phyloP scores from a whole-genome alignment of 2,797 vertebrate genomes.

The Falco rusticolus region DNA sequence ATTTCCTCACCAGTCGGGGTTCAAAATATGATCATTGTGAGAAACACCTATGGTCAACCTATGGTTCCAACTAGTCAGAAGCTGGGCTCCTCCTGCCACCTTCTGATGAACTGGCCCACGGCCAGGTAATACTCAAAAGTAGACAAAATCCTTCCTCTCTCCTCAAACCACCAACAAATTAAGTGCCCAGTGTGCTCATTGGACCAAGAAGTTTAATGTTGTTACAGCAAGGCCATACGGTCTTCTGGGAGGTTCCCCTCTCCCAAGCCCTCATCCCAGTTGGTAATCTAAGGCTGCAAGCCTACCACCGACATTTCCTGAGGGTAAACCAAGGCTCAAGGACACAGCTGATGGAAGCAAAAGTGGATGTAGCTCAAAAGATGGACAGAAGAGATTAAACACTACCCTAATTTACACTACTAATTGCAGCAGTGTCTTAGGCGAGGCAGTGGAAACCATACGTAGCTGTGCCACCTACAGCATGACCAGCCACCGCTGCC shows the following conservation, averaged over 20 bases:
- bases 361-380: background rate
- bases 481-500: rapidly evolving
- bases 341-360: background rate
- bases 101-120: background rate
- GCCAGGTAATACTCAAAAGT: background rate
- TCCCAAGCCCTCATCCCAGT: background rate
- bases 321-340: background rate
- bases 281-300: background rate
- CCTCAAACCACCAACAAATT: background rate
- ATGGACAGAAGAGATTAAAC: background rate
- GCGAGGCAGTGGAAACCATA: background rate
- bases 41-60: background rate
- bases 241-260: background rate
- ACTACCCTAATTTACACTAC: background rate
- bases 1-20: background rate
- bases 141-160: background rate
- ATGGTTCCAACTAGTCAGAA: background rate
- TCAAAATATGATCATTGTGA: background rate
- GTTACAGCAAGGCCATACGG: background rate
- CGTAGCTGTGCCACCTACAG: background rate
- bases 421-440: background rate
- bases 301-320: background rate
- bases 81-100: background rate
- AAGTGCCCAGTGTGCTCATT: background rate
- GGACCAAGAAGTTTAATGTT: background rate